Conservation (phyloP, 2,888 invertebrate species). For the Tubulanus polymorphus region DNA sequence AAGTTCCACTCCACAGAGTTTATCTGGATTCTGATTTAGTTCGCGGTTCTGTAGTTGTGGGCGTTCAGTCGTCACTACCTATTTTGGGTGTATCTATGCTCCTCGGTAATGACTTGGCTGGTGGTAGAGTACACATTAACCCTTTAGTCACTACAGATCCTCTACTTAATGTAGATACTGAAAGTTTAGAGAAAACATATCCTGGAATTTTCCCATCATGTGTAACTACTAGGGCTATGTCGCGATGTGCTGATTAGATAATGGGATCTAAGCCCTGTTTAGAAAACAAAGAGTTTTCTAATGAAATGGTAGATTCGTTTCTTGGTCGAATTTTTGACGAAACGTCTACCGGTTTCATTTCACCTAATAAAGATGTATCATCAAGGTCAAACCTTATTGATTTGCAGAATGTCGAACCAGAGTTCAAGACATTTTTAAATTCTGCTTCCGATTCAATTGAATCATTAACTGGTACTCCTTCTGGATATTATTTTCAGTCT, state of each 20-base stretch:
- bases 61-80: conserved; percentile 14
- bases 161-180: background rate
- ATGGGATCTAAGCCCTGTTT: too few species aligned
- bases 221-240: background rate
- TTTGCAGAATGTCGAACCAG: background rate
- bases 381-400: background rate
- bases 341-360: too few species aligned
- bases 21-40: conserved; percentile 13
- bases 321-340: too few species aligned
- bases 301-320: too few species aligned
- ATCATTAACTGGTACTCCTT: too few species aligned
- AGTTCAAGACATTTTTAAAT: too few species aligned
- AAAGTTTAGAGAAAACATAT: background rate
- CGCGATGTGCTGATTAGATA: too few species aligned
- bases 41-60: conserved; percentile 15
- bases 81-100: conserved; percentile 17
- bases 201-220: background rate
- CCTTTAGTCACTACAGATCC: background rate
- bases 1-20: conserved; percentile 17
- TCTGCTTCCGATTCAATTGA: too few species aligned
- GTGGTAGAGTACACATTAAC: conserved; percentile 6
- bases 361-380: background rate
- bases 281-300: too few species aligned
- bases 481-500: background rate
- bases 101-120: conserved; percentile 18